Percentiles rank a stretch among this genome's conserved stretches.
These are phyloP conservation scores for Morpho deidamia DNA, from an alignment of 2,888 invertebrate genomes.

Conservation along the genomic window DNA sequence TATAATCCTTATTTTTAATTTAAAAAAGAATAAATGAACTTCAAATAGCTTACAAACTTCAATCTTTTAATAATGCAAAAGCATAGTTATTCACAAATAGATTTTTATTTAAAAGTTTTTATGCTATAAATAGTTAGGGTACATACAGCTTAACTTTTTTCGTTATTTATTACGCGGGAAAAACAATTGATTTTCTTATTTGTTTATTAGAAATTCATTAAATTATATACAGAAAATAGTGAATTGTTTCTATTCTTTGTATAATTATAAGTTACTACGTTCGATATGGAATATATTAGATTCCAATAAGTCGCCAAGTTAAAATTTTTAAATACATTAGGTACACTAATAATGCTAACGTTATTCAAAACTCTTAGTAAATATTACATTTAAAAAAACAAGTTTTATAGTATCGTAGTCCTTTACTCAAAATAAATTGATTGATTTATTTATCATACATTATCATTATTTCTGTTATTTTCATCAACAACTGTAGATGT, in stretches of 20 bases:
- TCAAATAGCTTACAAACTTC: no score
- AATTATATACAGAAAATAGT: neutral
- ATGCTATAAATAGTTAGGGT: slow-evolving; percentile 62
- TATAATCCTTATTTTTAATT: no score
- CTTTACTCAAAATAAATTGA: neutral
- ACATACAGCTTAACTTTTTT: slow-evolving; percentile 49
- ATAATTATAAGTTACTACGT: slow-evolving; percentile 14
- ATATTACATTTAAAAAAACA: no score
- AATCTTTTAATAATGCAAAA: slow-evolving; percentile 43
- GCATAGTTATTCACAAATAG: slow-evolving; percentile 66
- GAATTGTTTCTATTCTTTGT: slow-evolving; percentile 17
- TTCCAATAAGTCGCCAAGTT: slow-evolving; percentile 23
- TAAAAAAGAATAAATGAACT: no score
- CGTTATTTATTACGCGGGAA: slow-evolving; percentile 35
- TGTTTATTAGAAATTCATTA: no score
- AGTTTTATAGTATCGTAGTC: no score
- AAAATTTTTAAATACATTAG: no score
- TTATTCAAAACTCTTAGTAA: no score
- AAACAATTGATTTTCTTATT: no score
- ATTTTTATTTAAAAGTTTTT: slow-evolving; percentile 62
- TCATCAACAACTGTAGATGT: neutral
- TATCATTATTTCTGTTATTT: neutral
- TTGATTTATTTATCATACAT: neutral
- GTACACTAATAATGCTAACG: no score
- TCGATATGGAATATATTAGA: slow-evolving; percentile 16